Conservation (phyloP, 1,140 invertebrate species). For the Saccostrea cuccullata region DNA sequence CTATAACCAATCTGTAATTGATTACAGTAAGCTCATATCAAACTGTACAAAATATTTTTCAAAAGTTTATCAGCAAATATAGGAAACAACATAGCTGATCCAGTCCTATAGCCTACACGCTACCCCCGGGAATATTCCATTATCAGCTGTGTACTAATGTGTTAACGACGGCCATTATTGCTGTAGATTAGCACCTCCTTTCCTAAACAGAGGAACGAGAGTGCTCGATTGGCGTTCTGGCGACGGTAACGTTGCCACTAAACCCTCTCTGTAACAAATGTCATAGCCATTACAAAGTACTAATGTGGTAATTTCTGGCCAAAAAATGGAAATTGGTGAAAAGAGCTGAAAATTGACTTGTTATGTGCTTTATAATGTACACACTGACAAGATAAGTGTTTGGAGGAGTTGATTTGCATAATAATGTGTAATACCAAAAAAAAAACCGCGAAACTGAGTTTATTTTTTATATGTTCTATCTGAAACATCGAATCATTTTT, state of each 20-base stretch:
- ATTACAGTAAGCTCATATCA: background rate
- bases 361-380: background rate
- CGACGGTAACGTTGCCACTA: background rate
- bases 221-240: background rate
- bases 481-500: too few species aligned
- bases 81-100: background rate
- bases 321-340: background rate
- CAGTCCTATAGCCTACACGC: background rate
- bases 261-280: background rate
- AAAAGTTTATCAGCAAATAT: background rate
- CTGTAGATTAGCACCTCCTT: background rate
- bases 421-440: background rate
- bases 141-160: slow-evolving; percentile 19
- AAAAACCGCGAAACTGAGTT: too few species aligned
- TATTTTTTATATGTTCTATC: too few species aligned
- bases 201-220: background rate
- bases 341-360: background rate
- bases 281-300: background rate
- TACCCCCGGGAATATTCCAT: background rate
- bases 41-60: background rate
- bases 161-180: slow-evolving; percentile 1
- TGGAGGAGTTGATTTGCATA: background rate
- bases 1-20: background rate
- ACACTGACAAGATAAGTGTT: background rate
- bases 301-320: background rate